These are phyloP conservation scores for Eunapius fragilis DNA, from an alignment of 37 sponge, comb jelly and placozoan species.

Conservation along the genomic window DNA sequence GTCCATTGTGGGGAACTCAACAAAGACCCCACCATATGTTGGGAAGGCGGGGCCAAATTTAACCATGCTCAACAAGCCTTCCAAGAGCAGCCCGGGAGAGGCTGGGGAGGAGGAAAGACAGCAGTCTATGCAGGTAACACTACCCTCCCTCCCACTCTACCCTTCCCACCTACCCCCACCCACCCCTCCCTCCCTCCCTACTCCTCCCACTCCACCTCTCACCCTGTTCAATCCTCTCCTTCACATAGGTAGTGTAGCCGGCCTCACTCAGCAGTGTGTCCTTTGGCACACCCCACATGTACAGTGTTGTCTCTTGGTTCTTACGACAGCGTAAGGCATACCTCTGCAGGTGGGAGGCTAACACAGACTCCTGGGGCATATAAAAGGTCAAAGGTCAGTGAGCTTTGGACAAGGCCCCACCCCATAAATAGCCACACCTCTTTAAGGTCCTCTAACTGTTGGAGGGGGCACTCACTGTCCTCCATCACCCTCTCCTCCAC, in stretches of 20 bases:
- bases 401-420: no score
- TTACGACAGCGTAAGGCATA: conserved; percentile 28
- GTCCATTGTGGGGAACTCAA: conserved; percentile 55
- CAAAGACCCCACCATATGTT: conserved; percentile 35
- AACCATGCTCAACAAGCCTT: not conserved
- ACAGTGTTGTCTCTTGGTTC: conserved; percentile 12
- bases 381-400: no score
- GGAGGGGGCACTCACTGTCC: conserved; percentile 37
- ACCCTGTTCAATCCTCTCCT: conserved; percentile 33
- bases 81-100: not conserved
- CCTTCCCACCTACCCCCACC: no score
- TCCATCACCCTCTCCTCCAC: conserved; percentile 30
- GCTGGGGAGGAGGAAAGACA: conserved; percentile 14
- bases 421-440: not conserved
- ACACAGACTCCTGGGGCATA: no score
- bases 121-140: not conserved
- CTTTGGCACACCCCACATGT: conserved; percentile 9
- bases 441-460: conserved; percentile 6
- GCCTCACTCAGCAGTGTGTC: conserved; percentile 15
- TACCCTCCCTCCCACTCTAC: no score
- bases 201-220: not conserved
- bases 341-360: conserved; percentile 12
- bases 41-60: conserved; percentile 71
- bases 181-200: no score
- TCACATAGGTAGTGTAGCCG: conserved; percentile 18